Base-by-base conservation (phyloP, 2,888 invertebrate genomes). In the Leucophenga montana region DNA sequence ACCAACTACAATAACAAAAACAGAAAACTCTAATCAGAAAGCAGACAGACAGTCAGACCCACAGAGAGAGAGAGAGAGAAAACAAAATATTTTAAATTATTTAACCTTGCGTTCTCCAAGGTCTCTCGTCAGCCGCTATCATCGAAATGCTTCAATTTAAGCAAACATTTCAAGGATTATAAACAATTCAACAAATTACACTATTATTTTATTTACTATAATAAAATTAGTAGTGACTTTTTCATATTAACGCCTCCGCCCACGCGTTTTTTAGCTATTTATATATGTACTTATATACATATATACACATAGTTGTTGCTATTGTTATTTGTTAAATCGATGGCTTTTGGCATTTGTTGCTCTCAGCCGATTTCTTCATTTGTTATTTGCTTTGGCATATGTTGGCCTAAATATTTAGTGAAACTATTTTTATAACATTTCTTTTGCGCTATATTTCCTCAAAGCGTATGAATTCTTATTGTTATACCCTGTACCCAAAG, bases 91-190 rank as follows among this genome's bases (percentile, higher is more conserved):
- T 31, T 20, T 62, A n/a, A 50, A 50, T 13, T 50, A 16, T 5
- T 50, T 50, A 50, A 50, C 50, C 50, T 50, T 50, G 50, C 50
- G 5, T 50, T 3, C 50, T 1, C 18, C 14, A 50, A 50, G 50
- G 50, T 14, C 13, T 50, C 18, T 50, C 50, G 6, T 18, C 50
- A 50, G 1, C 16, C 39, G 39, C 39, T 11, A 5, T 39, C 11
- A 39, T 39, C 11, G 8, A 39, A 39, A 8, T n/a, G 50, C 18
- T 50, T 50, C 13, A 11, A 13, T 50, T 31, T 16, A 27, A 56
- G 69, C 48, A 59, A 64, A 70, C 27, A 66, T 69, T 69, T 76
- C 68, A 69, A 67, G 68, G 62, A 76, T 62, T 73, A 74, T 73
- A 69, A 75, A 77, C 68, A 71, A 57, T 18, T 57, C 6, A 57